phyloP scores from a whole-genome alignment of 2,888 invertebrate species.

The Tachina lurida region DNA sequence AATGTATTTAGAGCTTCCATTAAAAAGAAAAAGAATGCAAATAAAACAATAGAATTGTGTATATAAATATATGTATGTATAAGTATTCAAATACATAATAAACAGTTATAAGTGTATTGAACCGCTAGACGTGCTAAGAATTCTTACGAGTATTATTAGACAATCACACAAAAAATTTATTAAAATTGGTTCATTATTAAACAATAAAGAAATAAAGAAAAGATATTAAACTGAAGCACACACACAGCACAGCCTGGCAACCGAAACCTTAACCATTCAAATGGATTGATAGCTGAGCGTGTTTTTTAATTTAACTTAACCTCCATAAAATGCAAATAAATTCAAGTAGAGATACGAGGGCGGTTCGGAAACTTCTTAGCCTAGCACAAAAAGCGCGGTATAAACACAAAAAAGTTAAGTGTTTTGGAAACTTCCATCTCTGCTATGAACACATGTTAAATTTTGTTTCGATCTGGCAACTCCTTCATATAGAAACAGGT shows the following conservation, averaged over 20 bases:
- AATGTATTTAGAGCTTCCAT: background rate
- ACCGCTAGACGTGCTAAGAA: conserved; percentile 47
- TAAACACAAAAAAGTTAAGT: no score
- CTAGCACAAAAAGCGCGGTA: no score
- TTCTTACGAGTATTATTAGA: conserved; percentile 29
- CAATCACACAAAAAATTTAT: conserved; percentile 21
- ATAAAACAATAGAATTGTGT: background rate
- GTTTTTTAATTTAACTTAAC: no score
- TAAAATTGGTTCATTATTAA: conserved; percentile 55
- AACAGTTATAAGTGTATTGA: conserved; percentile 39
- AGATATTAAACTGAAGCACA: background rate
- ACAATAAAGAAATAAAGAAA: conserved; percentile 26
- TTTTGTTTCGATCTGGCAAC: no score
- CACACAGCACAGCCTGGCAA: conserved; percentile 8
- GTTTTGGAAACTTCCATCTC: no score
- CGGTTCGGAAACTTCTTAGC: no score
- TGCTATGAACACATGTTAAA: no score
- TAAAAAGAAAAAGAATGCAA: background rate
- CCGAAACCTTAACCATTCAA: background rate
- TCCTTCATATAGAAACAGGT: no score
- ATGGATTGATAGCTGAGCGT: background rate
- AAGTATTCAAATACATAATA: background rate
- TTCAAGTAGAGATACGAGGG: background rate
- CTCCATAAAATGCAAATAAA: background rate
- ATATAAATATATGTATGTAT: no score